A percentile compares a stretch with the other conserved stretches of the same genome.
These are phyloP conservation scores for Epiblema foenella DNA, from an alignment of 2,888 invertebrate genomes.

Conservation along the genomic window DNA sequence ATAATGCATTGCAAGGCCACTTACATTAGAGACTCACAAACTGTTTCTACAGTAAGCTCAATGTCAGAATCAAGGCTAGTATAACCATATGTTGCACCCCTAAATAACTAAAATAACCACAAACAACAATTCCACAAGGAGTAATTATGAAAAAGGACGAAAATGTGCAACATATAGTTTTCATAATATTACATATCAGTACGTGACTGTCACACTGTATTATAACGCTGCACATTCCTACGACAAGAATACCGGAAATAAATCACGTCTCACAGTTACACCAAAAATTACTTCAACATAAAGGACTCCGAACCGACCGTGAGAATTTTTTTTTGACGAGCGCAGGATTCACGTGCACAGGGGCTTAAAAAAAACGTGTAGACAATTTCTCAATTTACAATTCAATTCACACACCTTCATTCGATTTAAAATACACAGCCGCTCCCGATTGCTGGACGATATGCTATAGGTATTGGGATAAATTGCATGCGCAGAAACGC, in stretches of 20 bases:
- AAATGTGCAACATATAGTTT: constrained; percentile 21
- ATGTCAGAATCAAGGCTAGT: constrained; percentile 78
- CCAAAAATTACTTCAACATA: constrained; percentile 59
- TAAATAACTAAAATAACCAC: constrained; percentile 46
- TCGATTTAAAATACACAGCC: constrained; percentile 55
- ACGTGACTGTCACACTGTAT: constrained; percentile 39
- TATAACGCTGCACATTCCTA: constrained; percentile 48
- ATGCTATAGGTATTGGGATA: constrained; percentile 57
- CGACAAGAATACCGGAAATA: constrained; percentile 66
- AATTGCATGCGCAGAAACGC: constrained; percentile 70
- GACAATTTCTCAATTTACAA: constrained; percentile 49
- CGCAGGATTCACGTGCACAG: constrained; percentile 68
- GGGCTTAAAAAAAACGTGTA: constrained; percentile 59
- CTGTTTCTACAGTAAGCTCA: constrained; percentile 49
- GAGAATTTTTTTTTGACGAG: constrained; percentile 69
- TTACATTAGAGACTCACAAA: constrained; percentile 34
- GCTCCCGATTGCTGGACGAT: constrained; percentile 50
- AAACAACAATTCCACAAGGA: constrained; percentile 43
- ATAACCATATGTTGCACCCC: constrained; percentile 60
- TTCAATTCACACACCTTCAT: constrained; percentile 28
- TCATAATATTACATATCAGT: constrained; percentile 33
- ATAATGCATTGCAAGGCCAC: constrained; percentile 53
- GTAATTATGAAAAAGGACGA: background rate
- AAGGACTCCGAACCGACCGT: constrained; percentile 61
- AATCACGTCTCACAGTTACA: constrained; percentile 62